Evolutionary conservation across 1,140 invertebrate genomes (phyloP), one percentile per base, ranked within the genome.

Genomic region (Aphidius ervi): DNA sequence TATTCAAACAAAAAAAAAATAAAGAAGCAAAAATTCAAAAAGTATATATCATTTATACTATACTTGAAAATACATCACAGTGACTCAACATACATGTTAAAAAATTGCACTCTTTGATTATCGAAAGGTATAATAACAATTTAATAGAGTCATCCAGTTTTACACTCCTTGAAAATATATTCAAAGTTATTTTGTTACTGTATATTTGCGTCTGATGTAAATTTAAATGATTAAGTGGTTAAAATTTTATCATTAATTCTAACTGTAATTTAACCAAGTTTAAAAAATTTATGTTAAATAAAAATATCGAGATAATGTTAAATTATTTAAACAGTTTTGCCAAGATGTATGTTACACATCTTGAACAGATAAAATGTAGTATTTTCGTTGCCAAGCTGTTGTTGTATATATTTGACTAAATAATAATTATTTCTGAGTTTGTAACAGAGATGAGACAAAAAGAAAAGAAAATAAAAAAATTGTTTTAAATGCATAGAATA

Each of bases 101-200:
- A 68, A 71, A 74, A 16, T 16, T 16, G 16, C 74, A 71, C 71
- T 77, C 73, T 77, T 75, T 77, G 75, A 79, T 79, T 77, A 79
- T 76, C 72, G 67, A 66, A 68, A 68, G 66, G 62, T 71, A 71
- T 72, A 76, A 77, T 76, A 79, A 78, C 72, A 67, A 75, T 73
- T 76, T 76, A 72, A 77, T 75, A 76, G 78, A 77, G 71, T 71
- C 69, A 67, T 72, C 68, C 69, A 69, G 67, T 71, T 69, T 71
- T 55, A 55, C 69, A 70, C 16, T 16, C 16, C 16, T 16, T 16
- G 16, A 16, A 16, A 16, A 16, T 16, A 16, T 16, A 16, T 16
- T 16, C 16, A 16, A 16, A 16, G 16, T 16, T 16, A 16, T 16
- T 16, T 16, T 16, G 16, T 16, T 16, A 16, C 16, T 16, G 16